These are phyloP conservation scores for Drepanosiphum platanoidis DNA, from an alignment of 2,888 invertebrate genomes.

Conservation along the genomic window DNA sequence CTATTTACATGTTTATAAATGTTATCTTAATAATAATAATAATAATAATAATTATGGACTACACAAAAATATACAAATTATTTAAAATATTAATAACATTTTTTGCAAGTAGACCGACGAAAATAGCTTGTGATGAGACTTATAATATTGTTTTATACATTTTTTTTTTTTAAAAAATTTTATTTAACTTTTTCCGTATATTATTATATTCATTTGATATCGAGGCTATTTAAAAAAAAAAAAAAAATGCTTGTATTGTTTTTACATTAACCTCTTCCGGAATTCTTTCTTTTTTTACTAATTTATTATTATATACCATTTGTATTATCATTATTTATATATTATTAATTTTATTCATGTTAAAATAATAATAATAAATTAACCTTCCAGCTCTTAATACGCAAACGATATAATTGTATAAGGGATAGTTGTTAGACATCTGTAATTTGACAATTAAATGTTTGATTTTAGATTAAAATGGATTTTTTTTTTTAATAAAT, in stretches of 20 bases:
- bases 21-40: background rate
- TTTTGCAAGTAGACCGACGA: constrained; percentile 7
- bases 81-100: background rate
- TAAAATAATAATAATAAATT: constrained; percentile 28
- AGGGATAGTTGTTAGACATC: constrained; percentile 45
- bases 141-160: constrained; percentile 16
- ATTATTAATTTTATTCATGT: constrained; percentile 41
- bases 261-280: background rate
- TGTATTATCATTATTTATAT: constrained; percentile 38
- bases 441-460: constrained; percentile 39
- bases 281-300: constrained; percentile 33
- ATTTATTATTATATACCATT: constrained; percentile 50
- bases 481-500: background rate
- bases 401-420: constrained; percentile 37
- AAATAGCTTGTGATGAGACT: constrained; percentile 25
- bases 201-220: background rate
- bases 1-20: constrained; percentile 33
- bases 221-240: background rate
- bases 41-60: background rate
- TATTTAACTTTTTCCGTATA: constrained; percentile 6
- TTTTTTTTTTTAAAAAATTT: constrained; percentile 7
- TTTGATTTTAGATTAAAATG: constrained; percentile 47
- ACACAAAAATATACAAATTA: constrained; percentile 4
- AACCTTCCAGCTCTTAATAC: constrained; percentile 44
- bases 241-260: constrained; percentile 13